A percentile compares a stretch with the other conserved stretches of the same genome.
Conservation (phyloP, 2,888 invertebrate genomes). For the Athalia rosae region DNA sequence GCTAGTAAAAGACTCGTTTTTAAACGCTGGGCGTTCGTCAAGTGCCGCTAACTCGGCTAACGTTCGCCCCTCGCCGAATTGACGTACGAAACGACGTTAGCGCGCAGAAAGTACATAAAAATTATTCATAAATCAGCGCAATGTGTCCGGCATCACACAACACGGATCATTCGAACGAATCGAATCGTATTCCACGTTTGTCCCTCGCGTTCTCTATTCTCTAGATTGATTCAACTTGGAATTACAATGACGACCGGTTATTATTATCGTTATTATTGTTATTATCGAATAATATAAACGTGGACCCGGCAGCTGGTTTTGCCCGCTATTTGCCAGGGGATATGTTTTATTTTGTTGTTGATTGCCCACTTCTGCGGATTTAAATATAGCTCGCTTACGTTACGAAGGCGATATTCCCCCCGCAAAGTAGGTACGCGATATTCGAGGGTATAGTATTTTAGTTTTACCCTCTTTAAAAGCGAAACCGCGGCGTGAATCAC, state of each 20-base stretch:
- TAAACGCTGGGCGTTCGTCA: conserved; percentile 27
- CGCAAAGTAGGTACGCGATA: background rate
- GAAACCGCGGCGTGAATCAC: background rate
- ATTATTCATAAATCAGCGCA: no score
- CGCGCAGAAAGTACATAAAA: background rate
- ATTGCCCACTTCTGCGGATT: background rate
- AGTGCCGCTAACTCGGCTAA: conserved; percentile 21
- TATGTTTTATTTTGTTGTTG: background rate
- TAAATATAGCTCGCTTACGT: background rate
- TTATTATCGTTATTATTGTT: no score
- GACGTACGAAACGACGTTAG: background rate
- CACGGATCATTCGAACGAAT: no score
- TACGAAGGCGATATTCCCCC: background rate
- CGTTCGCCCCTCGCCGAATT: background rate
- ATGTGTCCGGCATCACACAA: no score
- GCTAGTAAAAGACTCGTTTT: conserved; percentile 16
- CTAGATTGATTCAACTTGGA: no score
- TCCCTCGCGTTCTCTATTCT: no score
- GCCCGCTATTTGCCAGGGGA: no score
- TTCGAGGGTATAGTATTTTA: background rate
- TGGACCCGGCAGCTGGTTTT: no score
- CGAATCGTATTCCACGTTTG: no score
- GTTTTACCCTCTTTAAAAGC: background rate
- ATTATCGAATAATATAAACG: no score
- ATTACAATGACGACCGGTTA: no score